Evolutionary conservation across 2,888 invertebrate genomes (phyloP).

Genomic region (Caenorhabditis zanzibari): DNA sequence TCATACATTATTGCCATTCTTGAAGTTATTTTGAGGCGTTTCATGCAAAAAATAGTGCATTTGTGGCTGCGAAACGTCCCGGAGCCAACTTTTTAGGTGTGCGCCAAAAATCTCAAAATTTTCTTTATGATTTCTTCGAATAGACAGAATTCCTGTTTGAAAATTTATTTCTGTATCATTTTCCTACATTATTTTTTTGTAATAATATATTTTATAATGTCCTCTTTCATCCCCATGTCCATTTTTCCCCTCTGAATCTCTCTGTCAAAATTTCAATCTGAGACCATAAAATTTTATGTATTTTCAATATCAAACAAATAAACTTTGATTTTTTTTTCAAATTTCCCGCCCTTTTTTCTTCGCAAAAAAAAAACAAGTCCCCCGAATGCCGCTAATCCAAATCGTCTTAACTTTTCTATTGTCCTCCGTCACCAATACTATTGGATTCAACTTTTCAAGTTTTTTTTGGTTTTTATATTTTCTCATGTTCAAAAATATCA

Average conservation of each 20-base stretch:
- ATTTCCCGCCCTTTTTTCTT: not conserved
- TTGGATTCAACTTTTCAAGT: not conserved
- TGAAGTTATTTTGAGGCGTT: too few relatives aligned
- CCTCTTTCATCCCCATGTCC: not conserved
- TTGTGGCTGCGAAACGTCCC: too few relatives aligned
- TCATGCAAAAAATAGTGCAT: too few relatives aligned
- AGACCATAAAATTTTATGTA: too few relatives aligned
- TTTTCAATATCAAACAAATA: not conserved
- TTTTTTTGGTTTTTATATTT: not conserved
- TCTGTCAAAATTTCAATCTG: not conserved
- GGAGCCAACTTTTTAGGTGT: too few relatives aligned
- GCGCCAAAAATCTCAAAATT: too few relatives aligned
- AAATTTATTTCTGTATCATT: too few relatives aligned
- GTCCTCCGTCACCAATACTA: not conserved
- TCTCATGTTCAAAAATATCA: not conserved
- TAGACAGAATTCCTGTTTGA: too few relatives aligned
- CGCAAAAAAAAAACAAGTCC: not conserved
- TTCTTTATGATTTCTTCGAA: too few relatives aligned
- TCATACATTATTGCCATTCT: too few relatives aligned
- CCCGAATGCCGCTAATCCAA: conserved; percentile 19
- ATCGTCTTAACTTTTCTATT: conserved; percentile 58
- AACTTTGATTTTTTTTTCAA: conserved; percentile 10
- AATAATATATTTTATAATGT: too few relatives aligned
- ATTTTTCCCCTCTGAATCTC: too few relatives aligned
- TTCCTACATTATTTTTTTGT: not conserved